phyloP scores from a whole-genome alignment of 2,113 vertebrate species.

The Cyanistes caeruleus region DNA sequence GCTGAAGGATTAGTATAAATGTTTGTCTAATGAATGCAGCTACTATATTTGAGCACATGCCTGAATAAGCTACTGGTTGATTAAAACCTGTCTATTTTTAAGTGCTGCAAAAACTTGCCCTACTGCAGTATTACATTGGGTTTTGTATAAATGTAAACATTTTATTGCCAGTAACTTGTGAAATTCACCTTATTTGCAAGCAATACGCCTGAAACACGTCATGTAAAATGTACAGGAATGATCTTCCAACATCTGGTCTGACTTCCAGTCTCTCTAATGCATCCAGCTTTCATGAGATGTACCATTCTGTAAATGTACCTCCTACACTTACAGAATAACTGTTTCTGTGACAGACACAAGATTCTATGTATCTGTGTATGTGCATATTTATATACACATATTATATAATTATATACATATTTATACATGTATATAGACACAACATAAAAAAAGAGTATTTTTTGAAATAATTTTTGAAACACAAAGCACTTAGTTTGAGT shows the following conservation, averaged over 20 bases:
- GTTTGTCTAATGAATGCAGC: conserved; percentile 76
- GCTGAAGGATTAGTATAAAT: conserved; percentile 70
- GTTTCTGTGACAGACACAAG: background rate
- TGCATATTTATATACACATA: background rate
- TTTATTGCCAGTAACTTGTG: background rate
- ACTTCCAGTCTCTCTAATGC: background rate
- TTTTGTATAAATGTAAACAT: background rate
- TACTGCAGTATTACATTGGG: background rate
- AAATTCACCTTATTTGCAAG: background rate
- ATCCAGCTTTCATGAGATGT: background rate
- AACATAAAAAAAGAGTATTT: background rate
- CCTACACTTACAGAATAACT: background rate
- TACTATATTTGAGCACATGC: conserved; percentile 74
- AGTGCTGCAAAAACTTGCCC: conserved; percentile 34
- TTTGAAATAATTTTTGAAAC: conserved; percentile 37
- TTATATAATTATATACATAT: too few relatives aligned
- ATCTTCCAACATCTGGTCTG: background rate
- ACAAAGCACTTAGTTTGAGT: background rate
- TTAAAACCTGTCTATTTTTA: conserved; percentile 75
- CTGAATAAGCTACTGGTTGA: conserved; percentile 71
- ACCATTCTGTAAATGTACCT: background rate
- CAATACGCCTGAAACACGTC: background rate
- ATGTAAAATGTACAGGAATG: background rate
- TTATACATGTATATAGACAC: background rate
- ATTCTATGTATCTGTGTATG: background rate